Evolutionary conservation across 2,888 invertebrate genomes (phyloP), one percentile per base, ranked within the genome.

Genomic region (Philonicus albiceps): DNA sequence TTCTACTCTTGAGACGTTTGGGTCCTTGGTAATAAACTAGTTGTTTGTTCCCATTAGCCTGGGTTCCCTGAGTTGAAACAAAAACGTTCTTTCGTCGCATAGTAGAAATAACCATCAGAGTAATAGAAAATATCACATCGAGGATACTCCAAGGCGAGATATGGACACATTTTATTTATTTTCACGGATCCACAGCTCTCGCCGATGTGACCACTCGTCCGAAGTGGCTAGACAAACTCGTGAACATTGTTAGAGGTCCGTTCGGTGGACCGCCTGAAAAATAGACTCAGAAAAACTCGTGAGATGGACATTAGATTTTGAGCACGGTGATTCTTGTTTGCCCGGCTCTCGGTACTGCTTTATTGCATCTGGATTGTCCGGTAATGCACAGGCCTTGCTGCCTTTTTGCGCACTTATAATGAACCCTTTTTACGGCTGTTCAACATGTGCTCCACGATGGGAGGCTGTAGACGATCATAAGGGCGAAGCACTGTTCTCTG

Each of bases 251-350:
- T 34, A 40, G 31, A n/a, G 78, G 16, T 34, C 22, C 13, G 19
- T 8, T 30, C 49, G 30, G 53, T 74, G 31, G 49, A 16, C 55
- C 55, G 34, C 13, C 64, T 81, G 22, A 74, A 81, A 81, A 81
- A 81, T 81, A 81, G 81, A 27, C 64, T 11, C 81, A 81, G 30
- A 31, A 81, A 55, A 81, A 81, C 55, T 55, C 81, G 81, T 73
- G 84, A 84, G 84, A 84, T 84, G 84, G 13, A 84, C 84, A 72
- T 84, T 73, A 84, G 73, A 84, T 84, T 84, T 84, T 84, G 73
- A 43, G 37, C 73, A 55, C 64, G 34, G 81, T 81, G 34, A 34
- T 81, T 81, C 81, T 64, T 81, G 81, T 81, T 81, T 81, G 81
- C 22, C 7, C 53, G 34, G 55, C 73, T 19, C 84, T 40, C 34